phyloP scores from a whole-genome alignment of 92 coral and sea anemone species.

The Anthopleura xanthogrammica region DNA sequence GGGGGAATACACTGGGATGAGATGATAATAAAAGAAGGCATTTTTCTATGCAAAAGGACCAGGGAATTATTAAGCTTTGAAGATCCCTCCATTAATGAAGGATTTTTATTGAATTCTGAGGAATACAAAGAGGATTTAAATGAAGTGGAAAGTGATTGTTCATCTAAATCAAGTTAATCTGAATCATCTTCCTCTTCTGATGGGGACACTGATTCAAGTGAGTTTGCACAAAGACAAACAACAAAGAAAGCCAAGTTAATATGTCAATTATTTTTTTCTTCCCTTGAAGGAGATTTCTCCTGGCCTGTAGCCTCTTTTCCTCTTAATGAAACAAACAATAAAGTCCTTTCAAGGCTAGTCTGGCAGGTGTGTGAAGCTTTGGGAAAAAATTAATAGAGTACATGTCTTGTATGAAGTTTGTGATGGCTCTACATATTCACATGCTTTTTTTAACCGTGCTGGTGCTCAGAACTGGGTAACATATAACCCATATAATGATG shows the following conservation, averaged over 20 bases:
- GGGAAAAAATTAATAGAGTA: conserved; percentile 15
- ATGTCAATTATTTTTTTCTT: conserved; percentile 45
- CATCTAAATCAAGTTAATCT: neutral
- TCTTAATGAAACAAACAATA: conserved; percentile 34
- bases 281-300: conserved; percentile 36
- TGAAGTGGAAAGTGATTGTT: conserved; percentile 24
- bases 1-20: conserved; percentile 47
- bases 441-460: conserved; percentile 45
- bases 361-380: conserved; percentile 33
- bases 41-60: conserved; percentile 41
- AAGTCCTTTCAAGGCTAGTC: conserved; percentile 22
- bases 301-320: conserved; percentile 41
- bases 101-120: neutral
- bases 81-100: neutral
- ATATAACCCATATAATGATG: conserved; percentile 31
- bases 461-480: conserved; percentile 48
- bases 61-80: conserved; percentile 43
- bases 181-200: neutral
- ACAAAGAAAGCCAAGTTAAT: conserved; percentile 20
- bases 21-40: conserved; percentile 36
- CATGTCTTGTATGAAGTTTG: conserved; percentile 50
- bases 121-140: neutral
- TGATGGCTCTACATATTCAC: conserved; percentile 51
- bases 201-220: neutral
- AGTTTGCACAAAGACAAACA: too few relatives aligned